Evolutionary conservation across 1,140 invertebrate genomes (phyloP).

Genomic region (Drosophila kikkawai): DNA sequence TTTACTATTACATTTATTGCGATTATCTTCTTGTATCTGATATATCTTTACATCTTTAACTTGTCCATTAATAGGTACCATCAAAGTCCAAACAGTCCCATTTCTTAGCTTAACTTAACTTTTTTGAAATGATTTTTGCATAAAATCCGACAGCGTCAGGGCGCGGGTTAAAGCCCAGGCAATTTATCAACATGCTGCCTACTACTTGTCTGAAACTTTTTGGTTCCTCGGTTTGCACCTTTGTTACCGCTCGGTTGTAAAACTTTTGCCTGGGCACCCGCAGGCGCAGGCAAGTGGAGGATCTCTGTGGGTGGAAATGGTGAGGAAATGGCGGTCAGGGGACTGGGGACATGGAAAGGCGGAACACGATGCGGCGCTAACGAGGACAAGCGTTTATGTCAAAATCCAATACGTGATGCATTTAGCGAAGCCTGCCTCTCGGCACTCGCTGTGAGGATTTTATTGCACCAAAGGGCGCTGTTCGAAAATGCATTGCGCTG

Average conservation of each 20-base stretch:
- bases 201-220: constrained; percentile 73
- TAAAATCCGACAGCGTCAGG: constrained; percentile 67
- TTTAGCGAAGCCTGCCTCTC: constrained; percentile 57
- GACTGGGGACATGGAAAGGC: constrained; percentile 6
- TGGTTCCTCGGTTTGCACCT: constrained; percentile 47
- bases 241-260: constrained; percentile 45
- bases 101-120: constrained; percentile 3
- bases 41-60: not conserved
- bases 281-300: constrained; percentile 48
- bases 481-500: constrained; percentile 64
- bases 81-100: not conserved
- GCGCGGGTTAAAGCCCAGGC: constrained; percentile 59
- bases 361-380: constrained; percentile 79
- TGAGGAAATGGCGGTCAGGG: not conserved
- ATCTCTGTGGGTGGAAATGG: constrained; percentile 25
- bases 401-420: constrained; percentile 83
- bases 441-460: constrained; percentile 35
- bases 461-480: constrained; percentile 47
- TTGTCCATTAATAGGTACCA: not conserved
- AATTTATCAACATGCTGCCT: constrained; percentile 78
- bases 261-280: constrained; percentile 66
- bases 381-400: constrained; percentile 83
- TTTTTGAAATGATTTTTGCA: constrained; percentile 64
- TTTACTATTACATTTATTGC: too few species aligned
- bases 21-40: too few species aligned